A percentile compares a stretch with the other conserved stretches of the same genome.
Conservation (phyloP, 2,113 vertebrate species). For the Tiliqua scincoides region DNA sequence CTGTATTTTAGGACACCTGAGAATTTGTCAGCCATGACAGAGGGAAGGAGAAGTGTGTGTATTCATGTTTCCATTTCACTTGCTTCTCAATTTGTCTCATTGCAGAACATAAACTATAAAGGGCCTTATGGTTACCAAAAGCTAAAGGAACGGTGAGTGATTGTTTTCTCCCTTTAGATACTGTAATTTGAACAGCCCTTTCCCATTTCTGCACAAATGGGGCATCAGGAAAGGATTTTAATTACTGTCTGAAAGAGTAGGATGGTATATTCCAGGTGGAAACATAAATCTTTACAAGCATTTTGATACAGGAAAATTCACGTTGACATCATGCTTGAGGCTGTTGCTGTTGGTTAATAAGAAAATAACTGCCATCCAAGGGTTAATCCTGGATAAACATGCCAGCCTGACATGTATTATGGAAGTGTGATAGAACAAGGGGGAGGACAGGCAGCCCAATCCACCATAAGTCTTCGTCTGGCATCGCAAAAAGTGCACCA, state of each 20-base stretch:
- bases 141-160: conserved; percentile 74
- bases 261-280: too few relatives aligned
- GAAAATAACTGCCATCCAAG: too few relatives aligned
- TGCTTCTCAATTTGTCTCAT: background rate
- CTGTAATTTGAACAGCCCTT: background rate
- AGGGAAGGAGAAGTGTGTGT: background rate
- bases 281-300: background rate
- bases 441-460: too few relatives aligned
- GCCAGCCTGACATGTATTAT: too few relatives aligned
- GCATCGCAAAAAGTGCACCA: too few relatives aligned
- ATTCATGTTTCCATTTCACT: background rate
- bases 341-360: too few relatives aligned
- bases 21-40: background rate
- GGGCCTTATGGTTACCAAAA: conserved; percentile 60
- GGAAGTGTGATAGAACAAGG: too few relatives aligned
- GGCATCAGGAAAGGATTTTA: background rate
- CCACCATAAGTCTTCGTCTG: too few relatives aligned
- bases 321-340: too few relatives aligned
- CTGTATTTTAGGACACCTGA: background rate
- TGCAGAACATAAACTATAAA: conserved; percentile 68
- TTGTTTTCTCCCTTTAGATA: background rate
- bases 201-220: background rate
- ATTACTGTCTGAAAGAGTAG: background rate
- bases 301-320: background rate
- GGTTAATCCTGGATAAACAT: too few relatives aligned